Evolutionary conservation across 2,113 vertebrate species (phyloP).

Genomic region (Percina caprodes): DNA sequence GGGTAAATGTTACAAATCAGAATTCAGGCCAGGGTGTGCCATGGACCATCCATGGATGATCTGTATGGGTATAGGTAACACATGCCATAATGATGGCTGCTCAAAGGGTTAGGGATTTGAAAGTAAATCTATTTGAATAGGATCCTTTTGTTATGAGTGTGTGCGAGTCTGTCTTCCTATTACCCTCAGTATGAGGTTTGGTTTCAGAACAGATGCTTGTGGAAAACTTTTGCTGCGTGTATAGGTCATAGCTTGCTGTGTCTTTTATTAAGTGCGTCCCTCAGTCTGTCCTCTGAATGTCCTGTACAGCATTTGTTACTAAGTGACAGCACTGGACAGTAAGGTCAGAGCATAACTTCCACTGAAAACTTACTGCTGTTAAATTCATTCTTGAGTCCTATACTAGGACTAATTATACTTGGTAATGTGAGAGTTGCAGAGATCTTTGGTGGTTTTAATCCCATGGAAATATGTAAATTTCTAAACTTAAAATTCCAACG

Average conservation of each 20-base stretch:
- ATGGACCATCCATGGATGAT: not conserved
- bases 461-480: slow-evolving; percentile 31
- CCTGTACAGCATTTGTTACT: slow-evolving; percentile 54
- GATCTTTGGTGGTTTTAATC: slow-evolving; percentile 35
- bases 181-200: slow-evolving; percentile 47
- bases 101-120: not conserved
- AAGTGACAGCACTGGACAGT: slow-evolving; percentile 55
- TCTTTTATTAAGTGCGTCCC: slow-evolving; percentile 65
- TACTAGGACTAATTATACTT: slow-evolving; percentile 53
- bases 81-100: slow-evolving; percentile 8
- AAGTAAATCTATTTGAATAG: slow-evolving; percentile 12
- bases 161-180: slow-evolving; percentile 33
- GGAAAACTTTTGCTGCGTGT: slow-evolving; percentile 49
- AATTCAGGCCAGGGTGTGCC: slow-evolving; percentile 8
- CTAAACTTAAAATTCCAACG: not conserved
- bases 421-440: slow-evolving; percentile 25
- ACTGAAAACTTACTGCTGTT: slow-evolving; percentile 34
- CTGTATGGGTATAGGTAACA: not conserved
- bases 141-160: not conserved
- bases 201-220: slow-evolving; percentile 68
- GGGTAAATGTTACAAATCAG: slow-evolving; percentile 31
- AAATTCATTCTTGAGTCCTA: slow-evolving; percentile 31
- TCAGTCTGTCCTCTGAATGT: slow-evolving; percentile 61
- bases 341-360: slow-evolving; percentile 53
- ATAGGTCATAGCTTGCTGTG: slow-evolving; percentile 61